These are phyloP conservation scores for Cheilinus undulatus DNA, from an alignment of 2,113 vertebrate species.

Conservation along the genomic window DNA sequence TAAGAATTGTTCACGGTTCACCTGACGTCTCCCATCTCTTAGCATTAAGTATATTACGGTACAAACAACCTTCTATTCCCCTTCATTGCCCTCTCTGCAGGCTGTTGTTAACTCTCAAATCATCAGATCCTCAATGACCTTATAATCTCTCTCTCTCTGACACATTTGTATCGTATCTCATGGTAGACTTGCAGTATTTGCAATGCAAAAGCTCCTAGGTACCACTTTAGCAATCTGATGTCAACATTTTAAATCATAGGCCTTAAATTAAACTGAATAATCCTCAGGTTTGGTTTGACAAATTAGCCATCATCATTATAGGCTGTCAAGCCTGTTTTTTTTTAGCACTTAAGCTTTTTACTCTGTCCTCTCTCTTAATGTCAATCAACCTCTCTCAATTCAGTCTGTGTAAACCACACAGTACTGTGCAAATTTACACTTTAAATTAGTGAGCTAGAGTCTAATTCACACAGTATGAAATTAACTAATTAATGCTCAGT, in stretches of 20 bases:
- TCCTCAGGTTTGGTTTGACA: neutral
- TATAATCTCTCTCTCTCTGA: too few relatives aligned
- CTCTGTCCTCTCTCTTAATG: too few relatives aligned
- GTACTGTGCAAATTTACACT: too few relatives aligned
- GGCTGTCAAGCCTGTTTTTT: too few relatives aligned
- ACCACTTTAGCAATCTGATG: neutral
- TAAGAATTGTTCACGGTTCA: slow-evolving; percentile 16
- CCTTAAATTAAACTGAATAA: neutral
- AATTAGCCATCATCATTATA: too few relatives aligned
- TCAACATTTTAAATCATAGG: neutral
- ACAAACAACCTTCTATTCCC: slow-evolving; percentile 26
- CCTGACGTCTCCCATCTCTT: slow-evolving; percentile 17
- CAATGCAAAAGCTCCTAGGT: slow-evolving; percentile 13
- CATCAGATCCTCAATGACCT: slow-evolving; percentile 21
- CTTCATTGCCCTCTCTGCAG: slow-evolving; percentile 55
- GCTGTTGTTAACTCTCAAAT: slow-evolving; percentile 50
- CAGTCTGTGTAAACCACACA: too few relatives aligned
- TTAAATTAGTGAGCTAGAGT: too few relatives aligned
- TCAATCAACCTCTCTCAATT: too few relatives aligned
- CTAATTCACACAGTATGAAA: too few relatives aligned
- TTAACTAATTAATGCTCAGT: too few relatives aligned
- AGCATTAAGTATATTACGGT: slow-evolving; percentile 49
- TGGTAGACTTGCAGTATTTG: neutral
- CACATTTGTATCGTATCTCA: slow-evolving; percentile 26
- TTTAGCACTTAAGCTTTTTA: too few relatives aligned